Evolutionary conservation across 2,113 vertebrate genomes (phyloP).

Genomic region (Condylura cristata): DNA sequence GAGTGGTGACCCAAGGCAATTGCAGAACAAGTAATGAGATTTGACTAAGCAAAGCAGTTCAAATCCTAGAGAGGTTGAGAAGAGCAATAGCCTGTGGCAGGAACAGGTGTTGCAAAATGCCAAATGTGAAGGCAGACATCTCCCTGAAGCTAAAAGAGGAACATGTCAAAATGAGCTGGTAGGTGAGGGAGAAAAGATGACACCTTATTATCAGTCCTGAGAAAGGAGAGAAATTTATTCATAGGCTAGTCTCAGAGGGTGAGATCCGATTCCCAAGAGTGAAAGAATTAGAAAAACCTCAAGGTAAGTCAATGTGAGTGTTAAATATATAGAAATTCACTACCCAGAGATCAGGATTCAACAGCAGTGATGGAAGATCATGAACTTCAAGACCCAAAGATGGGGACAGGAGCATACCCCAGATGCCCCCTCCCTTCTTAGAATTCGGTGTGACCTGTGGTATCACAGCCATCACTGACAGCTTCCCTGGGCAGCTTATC

Average conservation of each 20-base stretch:
- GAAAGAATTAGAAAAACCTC: conserved; percentile 43
- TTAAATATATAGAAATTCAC: not conserved
- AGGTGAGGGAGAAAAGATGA: conserved; percentile 13
- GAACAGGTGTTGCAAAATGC: conserved; percentile 19
- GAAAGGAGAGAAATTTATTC: not conserved
- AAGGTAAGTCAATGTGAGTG: not conserved
- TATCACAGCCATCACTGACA: not conserved
- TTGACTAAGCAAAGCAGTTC: conserved; percentile 37
- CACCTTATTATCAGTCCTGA: not conserved
- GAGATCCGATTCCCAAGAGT: conserved; percentile 22
- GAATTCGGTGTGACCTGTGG: not conserved
- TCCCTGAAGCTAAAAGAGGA: not conserved
- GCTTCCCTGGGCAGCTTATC: not conserved
- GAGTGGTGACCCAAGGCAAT: conserved; percentile 1
- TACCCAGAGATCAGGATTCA: not conserved
- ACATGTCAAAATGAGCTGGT: not conserved
- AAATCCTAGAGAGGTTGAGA: conserved; percentile 27
- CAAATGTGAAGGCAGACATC: not conserved
- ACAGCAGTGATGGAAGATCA: not conserved
- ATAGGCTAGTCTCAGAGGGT: conserved; percentile 9
- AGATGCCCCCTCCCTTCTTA: not conserved
- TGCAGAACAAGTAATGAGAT: conserved; percentile 5
- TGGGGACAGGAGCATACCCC: too few species aligned
- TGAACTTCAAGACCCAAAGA: not conserved
- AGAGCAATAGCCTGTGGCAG: conserved; percentile 21